A percentile compares a stretch with the other conserved stretches of the same genome.
These are phyloP conservation scores for Somateria mollissima DNA, from an alignment of 2,797 vertebrate species.

Conservation along the genomic window DNA sequence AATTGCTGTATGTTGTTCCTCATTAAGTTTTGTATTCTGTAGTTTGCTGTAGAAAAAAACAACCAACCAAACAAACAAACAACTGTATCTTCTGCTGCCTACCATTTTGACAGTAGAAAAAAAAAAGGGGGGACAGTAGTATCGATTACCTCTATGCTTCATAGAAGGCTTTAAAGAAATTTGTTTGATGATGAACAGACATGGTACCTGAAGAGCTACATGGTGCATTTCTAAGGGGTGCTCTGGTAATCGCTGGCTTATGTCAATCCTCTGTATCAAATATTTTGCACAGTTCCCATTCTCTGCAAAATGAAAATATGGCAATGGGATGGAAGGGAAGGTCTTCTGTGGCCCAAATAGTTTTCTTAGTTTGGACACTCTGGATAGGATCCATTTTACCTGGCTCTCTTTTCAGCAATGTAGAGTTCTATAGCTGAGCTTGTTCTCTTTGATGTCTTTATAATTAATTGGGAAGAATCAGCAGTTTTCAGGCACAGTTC, in stretches of 20 bases:
- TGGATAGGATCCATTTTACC: not conserved
- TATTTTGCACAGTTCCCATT: not conserved
- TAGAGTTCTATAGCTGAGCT: not conserved
- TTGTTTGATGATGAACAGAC: not conserved
- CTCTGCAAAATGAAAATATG: not conserved
- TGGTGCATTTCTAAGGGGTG: not conserved
- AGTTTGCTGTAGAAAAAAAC: slow-evolving; percentile 12
- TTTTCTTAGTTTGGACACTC: not conserved
- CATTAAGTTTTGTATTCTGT: slow-evolving; percentile 27
- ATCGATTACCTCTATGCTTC: not conserved
- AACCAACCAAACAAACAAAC: not conserved
- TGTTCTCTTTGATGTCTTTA: not conserved
- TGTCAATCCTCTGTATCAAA: not conserved
- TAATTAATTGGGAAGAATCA: not conserved
- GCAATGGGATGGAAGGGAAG: not conserved
- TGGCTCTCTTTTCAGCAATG: not conserved
- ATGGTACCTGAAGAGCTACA: not conserved
- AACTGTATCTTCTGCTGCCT: slow-evolving; percentile 6
- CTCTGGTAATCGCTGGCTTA: not conserved
- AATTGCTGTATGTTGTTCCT: not conserved
- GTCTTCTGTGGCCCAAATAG: not conserved
- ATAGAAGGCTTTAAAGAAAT: not conserved
- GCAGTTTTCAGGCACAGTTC: not conserved
- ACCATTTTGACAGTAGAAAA: not conserved
- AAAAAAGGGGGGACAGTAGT: not conserved